Base-by-base conservation (phyloP, 2,797 vertebrate species). In the Remorina albescens region DNA sequence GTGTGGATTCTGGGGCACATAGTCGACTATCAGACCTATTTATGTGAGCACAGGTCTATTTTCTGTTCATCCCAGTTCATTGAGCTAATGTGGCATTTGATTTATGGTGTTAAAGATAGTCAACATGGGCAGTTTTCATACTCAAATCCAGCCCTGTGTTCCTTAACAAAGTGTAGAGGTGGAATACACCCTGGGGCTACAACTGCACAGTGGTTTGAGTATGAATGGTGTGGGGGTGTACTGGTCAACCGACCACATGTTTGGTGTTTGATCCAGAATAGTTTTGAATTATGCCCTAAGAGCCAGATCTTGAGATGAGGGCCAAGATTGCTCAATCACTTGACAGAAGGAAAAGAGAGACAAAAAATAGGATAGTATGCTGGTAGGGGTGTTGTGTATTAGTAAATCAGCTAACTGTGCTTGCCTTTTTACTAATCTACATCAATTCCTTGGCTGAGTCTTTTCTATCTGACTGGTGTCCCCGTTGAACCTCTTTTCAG, bases 181-280 rank as follows among this genome's bases (percentile, higher is more conserved):
- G 74, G 85, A 90, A 86, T 82, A 80, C 66, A 68, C 63, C 84
- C 80, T 84, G 60, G 83, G 82, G 84, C 80, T 80, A 62, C 73
- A 86, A 78, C 74, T 55, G 55, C 67, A 23, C 62, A 61, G 83
- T 76, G 82, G 86, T 89, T 88, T 88, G 66, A 83, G 78, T 68
- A 83, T 89, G 83, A 87, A 83, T 85, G 70, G 67, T 78, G 77
- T 66, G 73, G 75, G 82, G 82, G 85, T 12, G 78, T 75, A 56
- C 67, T 83, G 83, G 90, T 85, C 77, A 88, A 85, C 79, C 81
- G 87, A 89, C 87, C 83, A 82, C 88, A 89, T 88, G 87, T 90
- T 88, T 90, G 75, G 68, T 88, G 53, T 85, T 89, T 67, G 34
- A 60, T 88, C 81, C 82, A 87, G 81, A 86, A 81, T 61, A 72